These are phyloP conservation scores for Philopotamus ludificatus DNA, from an alignment of 1,140 invertebrate species.

Conservation along the genomic window DNA sequence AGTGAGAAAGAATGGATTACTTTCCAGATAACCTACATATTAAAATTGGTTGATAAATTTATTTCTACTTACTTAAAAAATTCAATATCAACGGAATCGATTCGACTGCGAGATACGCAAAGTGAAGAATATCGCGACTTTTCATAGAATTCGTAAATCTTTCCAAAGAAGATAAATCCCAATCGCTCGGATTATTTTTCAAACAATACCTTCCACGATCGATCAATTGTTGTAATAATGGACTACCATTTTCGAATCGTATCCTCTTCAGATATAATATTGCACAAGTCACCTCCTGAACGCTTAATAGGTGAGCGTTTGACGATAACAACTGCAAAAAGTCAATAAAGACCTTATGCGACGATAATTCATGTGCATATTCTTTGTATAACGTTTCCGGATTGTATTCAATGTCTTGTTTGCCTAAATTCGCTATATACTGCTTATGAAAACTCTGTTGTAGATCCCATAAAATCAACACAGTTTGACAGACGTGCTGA, in stretches of 20 bases:
- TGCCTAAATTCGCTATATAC: constrained; percentile 13
- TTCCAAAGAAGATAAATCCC: constrained; percentile 2
- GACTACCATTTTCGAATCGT: constrained; percentile 11
- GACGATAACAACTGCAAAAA: neutral
- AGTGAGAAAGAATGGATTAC: too few relatives aligned
- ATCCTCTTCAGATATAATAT: constrained; percentile 26
- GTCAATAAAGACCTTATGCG: neutral
- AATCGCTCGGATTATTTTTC: neutral
- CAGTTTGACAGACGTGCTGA: constrained; percentile 27
- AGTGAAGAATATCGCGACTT: constrained; percentile 10
- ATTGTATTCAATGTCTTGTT: constrained; percentile 4
- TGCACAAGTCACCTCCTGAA: constrained; percentile 17
- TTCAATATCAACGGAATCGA: constrained; percentile 2
- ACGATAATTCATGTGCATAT: neutral
- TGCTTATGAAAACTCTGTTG: constrained; percentile 17
- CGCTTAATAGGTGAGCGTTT: constrained; percentile 7
- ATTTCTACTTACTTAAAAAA: constrained; percentile 15
- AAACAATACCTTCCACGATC: neutral
- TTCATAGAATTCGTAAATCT: constrained; percentile 14
- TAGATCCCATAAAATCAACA: constrained; percentile 34
- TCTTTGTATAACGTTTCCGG: constrained; percentile 15
- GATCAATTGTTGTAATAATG: constrained; percentile 11
- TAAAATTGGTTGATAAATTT: too few relatives aligned
- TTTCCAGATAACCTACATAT: too few relatives aligned
- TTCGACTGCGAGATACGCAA: constrained; percentile 1